A percentile compares a stretch with the other conserved stretches of the same genome.
Conservation (phyloP, 2,113 vertebrate species). For the Struthio camelus region DNA sequence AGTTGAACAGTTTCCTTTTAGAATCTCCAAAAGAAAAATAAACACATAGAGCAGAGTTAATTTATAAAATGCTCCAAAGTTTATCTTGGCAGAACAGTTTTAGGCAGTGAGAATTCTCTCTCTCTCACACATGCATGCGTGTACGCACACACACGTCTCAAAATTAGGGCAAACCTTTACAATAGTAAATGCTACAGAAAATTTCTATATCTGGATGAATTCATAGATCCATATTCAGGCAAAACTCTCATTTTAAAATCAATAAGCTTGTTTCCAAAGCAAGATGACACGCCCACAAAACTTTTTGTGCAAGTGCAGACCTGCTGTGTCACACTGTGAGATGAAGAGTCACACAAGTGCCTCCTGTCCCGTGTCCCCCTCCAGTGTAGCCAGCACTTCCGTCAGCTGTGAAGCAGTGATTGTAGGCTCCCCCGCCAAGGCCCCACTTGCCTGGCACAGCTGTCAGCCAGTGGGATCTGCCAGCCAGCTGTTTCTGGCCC, state of each 20-base stretch:
- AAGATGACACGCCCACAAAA: not conserved
- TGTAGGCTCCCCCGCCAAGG: not conserved
- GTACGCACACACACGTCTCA: not conserved
- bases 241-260: slow-evolving; percentile 11
- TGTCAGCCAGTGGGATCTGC: not conserved
- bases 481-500: not conserved
- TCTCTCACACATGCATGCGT: not conserved
- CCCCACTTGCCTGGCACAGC: not conserved
- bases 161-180: slow-evolving; percentile 8
- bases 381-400: not conserved
- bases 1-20: slow-evolving; percentile 71
- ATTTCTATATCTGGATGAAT: not conserved
- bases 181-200: not conserved
- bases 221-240: not conserved
- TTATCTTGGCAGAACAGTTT: slow-evolving; percentile 72
- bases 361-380: not conserved
- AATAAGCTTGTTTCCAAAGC: not conserved
- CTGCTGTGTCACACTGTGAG: not conserved
- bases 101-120: slow-evolving; percentile 63
- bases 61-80: slow-evolving; percentile 75
- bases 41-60: slow-evolving; percentile 75
- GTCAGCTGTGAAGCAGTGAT: accelerated
- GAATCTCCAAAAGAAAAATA: slow-evolving; percentile 75
- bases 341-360: accelerated
- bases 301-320: not conserved